phyloP scores from a whole-genome alignment of 2,888 invertebrate species.

The Dynastes hyllus region DNA sequence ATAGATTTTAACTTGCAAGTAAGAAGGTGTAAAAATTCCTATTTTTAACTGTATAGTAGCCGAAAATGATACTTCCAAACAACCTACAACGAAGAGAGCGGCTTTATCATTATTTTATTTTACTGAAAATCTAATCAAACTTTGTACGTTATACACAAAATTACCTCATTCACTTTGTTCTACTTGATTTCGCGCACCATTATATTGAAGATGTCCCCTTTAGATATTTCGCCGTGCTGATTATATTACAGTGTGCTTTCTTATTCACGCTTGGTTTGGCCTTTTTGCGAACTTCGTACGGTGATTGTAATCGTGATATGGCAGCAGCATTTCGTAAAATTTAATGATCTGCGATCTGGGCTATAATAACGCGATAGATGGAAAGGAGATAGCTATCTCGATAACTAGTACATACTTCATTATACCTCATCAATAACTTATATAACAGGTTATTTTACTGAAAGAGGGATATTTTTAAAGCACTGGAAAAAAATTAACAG shows the following conservation, averaged over 20 bases:
- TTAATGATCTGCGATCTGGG: background rate
- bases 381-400: background rate
- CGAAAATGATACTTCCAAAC: no score
- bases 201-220: slow-evolving; percentile 5
- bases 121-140: background rate
- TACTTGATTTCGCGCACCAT: background rate
- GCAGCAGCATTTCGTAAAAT: slow-evolving; percentile 12
- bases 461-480: no score
- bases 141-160: background rate
- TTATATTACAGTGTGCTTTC: background rate
- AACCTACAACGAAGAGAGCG: no score
- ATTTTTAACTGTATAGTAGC: no score
- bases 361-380: no score
- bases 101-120: background rate
- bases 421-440: no score
- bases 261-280: slow-evolving; percentile 4
- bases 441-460: no score
- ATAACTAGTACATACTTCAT: no score
- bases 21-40: no score
- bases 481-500: no score
- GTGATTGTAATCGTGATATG: background rate
- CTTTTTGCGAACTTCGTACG: slow-evolving; percentile 11
- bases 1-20: no score
- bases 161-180: slow-evolving; percentile 1
- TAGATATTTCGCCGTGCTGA: slow-evolving; percentile 6